Conservation (phyloP, 2,113 vertebrate species). For the Puma concolor region DNA sequence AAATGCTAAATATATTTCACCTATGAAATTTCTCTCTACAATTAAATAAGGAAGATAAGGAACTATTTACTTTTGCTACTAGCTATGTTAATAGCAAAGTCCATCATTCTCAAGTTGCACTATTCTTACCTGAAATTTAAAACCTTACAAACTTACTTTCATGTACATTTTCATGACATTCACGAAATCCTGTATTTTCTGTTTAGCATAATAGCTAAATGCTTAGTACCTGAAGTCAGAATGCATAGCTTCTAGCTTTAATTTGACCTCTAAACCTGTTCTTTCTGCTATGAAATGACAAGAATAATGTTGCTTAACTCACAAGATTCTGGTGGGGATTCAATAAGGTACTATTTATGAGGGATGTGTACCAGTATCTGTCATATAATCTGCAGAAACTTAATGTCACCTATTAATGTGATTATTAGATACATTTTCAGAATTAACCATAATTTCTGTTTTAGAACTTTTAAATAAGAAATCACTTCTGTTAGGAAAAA, state of each 20-base stretch:
- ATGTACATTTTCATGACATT: background rate
- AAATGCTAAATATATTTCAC: background rate
- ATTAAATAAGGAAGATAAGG: background rate
- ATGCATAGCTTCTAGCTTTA: background rate
- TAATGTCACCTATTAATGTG: background rate
- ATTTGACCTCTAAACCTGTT: background rate
- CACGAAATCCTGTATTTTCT: background rate
- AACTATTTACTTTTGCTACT: background rate
- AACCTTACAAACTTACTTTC: background rate
- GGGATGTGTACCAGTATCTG: rapidly evolving
- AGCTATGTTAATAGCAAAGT: background rate
- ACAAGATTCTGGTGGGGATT: background rate
- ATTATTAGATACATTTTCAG: background rate
- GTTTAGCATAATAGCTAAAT: background rate
- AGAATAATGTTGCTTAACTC: background rate
- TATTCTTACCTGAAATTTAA: background rate
- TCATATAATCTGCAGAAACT: background rate
- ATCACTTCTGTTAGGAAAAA: background rate
- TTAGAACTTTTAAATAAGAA: background rate
- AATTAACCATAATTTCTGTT: background rate
- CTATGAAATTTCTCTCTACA: background rate
- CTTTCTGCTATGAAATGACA: background rate
- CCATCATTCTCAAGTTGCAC: background rate
- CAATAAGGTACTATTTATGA: background rate
- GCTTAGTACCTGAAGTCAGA: background rate